Evolutionary conservation across 2,113 vertebrate genomes (phyloP), one percentile per base, ranked within the genome.

Genomic region (Sigmodon hispidus): DNA sequence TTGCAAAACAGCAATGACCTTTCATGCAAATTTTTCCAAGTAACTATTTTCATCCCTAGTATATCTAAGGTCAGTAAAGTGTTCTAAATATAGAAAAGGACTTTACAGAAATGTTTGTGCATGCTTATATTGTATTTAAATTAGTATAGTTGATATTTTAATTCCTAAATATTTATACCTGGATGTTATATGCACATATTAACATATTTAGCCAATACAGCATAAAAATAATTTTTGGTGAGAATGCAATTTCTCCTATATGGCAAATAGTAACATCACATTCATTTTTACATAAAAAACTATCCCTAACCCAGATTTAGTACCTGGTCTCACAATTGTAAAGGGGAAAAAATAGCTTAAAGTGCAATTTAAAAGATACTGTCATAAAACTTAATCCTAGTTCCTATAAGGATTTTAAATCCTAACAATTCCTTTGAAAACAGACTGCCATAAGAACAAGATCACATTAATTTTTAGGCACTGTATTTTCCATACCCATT

Each of bases 41-140:
- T 76, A 84, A 75, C 79, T 93, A 61, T 91, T 97, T 93, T 65
- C 70, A 87, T 34, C 67, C 11, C 31, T 21, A 87, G 34, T 80
- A 43, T 90, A 70, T 55, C 77, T 79, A 43, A 94, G 59, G 70
- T 70, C 69, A 89, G 52, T 16, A 36, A 48, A 40, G 76, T 75
- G 34, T 43, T 84, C 77, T 76, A 92, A 96, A 95, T 92, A 89
- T n/a, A 92, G 87, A 83, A 90, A 79, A 17, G 89, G 22, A 83
- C 55, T 92, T 94, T 59, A 87, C 21, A 75, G 79, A 36, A 15
- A 70, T 59, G 50, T 76, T 73, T 77, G n/a, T 87, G 52, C 83
- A n/a, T 65, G 40, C 13, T n/a, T 59, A 70, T 48, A 75, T 70
- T 92, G 48, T 95, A 61, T 55, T 67, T 91, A 75, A 89, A 79